phyloP scores from a whole-genome alignment of 2,113 vertebrate genomes.

The Penelope pileata region DNA sequence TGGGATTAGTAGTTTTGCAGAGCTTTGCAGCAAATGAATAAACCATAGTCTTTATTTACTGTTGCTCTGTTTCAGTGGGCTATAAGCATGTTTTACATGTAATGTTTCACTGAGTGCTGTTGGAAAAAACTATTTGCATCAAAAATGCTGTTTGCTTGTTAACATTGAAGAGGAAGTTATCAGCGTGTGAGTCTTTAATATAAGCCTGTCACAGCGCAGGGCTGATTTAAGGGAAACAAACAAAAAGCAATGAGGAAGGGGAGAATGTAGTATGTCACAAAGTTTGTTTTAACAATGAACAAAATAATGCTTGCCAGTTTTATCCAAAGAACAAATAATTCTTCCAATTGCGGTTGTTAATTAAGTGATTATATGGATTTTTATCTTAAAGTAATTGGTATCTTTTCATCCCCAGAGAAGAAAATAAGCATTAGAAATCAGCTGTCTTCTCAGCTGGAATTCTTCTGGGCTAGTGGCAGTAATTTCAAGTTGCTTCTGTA shows the following conservation, averaged over 20 bases:
- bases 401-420: background rate
- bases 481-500: background rate
- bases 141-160: background rate
- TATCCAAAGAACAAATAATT: background rate
- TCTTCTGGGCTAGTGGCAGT: background rate
- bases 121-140: background rate
- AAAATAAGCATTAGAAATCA: background rate
- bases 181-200: background rate
- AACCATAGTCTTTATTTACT: background rate
- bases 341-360: background rate
- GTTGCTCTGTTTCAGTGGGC: background rate
- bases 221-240: background rate
- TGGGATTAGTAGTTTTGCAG: background rate
- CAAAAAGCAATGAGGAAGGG: background rate
- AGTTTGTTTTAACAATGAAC: background rate
- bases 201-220: background rate
- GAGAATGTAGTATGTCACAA: background rate
- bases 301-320: background rate
- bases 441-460: background rate
- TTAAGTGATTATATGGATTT: background rate
- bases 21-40: background rate
- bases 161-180: background rate
- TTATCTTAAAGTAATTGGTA: background rate
- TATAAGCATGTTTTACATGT: background rate
- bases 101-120: background rate